These are phyloP conservation scores for Dicranocentrus wangi DNA, from an alignment of 2,888 invertebrate genomes.

Conservation along the genomic window DNA sequence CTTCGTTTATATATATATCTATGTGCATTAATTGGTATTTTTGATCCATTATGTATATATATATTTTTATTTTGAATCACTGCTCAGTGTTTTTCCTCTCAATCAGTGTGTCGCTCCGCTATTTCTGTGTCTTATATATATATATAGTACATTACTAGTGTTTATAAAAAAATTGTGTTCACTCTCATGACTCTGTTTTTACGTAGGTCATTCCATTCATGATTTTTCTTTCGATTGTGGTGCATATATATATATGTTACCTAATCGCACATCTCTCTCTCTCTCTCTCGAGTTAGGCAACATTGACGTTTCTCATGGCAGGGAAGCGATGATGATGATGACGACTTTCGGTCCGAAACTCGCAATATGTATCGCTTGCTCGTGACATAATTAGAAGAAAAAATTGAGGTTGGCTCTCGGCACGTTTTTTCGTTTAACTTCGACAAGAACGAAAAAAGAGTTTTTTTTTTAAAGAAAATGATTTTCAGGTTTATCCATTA, in stretches of 20 bases:
- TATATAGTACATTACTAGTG: neutral
- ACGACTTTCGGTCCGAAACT: too few relatives aligned
- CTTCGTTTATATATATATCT: neutral
- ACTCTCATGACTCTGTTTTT: neutral
- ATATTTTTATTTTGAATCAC: neutral
- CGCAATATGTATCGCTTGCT: neutral
- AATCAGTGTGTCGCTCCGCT: conserved; percentile 31
- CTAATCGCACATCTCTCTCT: conserved; percentile 2
- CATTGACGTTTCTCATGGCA: conserved; percentile 49
- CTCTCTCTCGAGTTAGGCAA: conserved; percentile 22
- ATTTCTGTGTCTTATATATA: conserved; percentile 17
- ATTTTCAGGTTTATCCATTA: too few relatives aligned
- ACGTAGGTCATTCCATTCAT: conserved; percentile 4
- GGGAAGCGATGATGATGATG: too few relatives aligned
- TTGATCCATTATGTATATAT: neutral
- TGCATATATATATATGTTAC: neutral
- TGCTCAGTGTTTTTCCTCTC: conserved; percentile 13
- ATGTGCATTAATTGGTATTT: conserved; percentile 8
- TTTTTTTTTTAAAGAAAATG: too few relatives aligned
- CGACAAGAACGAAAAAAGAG: neutral
- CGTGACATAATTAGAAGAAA: conserved; percentile 34
- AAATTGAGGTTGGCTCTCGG: conserved; percentile 18
- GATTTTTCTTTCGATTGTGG: conserved; percentile 4
- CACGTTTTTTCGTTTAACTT: conserved; percentile 32
- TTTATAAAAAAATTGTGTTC: neutral